Conservation (phyloP, 2,797 vertebrate species). For the Xerus rutilus region DNA sequence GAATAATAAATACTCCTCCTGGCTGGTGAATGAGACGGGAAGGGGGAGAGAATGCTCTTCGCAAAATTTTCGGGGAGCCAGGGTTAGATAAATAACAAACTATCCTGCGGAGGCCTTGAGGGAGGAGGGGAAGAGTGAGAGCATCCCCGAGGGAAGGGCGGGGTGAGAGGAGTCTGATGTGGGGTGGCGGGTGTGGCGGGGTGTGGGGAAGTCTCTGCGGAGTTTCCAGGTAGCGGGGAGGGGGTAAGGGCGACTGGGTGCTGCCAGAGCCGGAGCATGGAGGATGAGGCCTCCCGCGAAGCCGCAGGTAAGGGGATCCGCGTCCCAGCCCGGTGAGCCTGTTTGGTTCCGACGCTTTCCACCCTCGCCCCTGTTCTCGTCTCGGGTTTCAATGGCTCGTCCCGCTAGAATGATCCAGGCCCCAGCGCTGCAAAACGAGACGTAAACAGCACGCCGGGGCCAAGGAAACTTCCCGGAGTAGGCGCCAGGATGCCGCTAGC, state of each 20-base stretch:
- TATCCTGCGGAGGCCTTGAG: neutral
- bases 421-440: neutral
- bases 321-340: fast-evolving
- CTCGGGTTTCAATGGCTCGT: slow-evolving; percentile 59
- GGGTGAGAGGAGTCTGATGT: neutral
- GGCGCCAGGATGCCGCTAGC: neutral
- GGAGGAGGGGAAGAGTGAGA: neutral
- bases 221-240: neutral
- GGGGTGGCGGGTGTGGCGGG: neutral
- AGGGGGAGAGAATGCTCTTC: neutral
- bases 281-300: neutral
- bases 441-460: neutral
- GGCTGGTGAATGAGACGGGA: fast-evolving
- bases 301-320: slow-evolving; percentile 59
- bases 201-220: neutral
- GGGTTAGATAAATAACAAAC: neutral
- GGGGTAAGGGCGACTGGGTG: neutral
- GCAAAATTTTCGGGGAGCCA: neutral
- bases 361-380: neutral
- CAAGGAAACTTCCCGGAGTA: neutral
- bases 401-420: neutral
- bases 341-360: neutral
- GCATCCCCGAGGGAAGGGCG: neutral
- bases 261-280: neutral
- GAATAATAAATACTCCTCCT: neutral